phyloP scores from a whole-genome alignment of 2,113 vertebrate genomes.

The Hippolais icterina region DNA sequence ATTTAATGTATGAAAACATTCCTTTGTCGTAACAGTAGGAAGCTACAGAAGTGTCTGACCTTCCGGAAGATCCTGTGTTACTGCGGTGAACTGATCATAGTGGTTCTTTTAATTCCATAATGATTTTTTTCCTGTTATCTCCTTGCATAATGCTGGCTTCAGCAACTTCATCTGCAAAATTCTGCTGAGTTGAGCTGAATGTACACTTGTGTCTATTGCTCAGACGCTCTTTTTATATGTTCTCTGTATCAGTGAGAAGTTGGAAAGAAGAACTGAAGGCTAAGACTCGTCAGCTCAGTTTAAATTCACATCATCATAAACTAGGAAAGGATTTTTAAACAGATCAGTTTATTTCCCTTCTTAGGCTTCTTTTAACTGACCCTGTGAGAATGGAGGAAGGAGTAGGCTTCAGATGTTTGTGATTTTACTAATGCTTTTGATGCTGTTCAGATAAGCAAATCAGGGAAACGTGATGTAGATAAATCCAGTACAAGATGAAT shows the following conservation, averaged over 20 bases:
- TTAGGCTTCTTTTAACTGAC: neutral
- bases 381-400: neutral
- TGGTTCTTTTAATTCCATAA: neutral
- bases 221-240: neutral
- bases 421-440: neutral
- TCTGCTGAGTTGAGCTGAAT: neutral
- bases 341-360: neutral
- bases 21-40: neutral
- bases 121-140: neutral
- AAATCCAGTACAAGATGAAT: neutral
- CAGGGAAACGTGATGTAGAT: neutral
- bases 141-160: neutral
- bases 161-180: neutral
- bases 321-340: neutral
- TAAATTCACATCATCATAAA: neutral
- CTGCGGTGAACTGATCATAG: neutral
- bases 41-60: neutral
- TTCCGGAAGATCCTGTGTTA: rapidly evolving
- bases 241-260: neutral
- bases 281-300: neutral
- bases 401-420: neutral
- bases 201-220: neutral
- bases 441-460: neutral
- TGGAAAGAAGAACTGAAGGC: neutral
- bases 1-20: neutral